phyloP scores from a whole-genome alignment of 1,140 invertebrate species.

The Rhopalosiphum maidis region DNA sequence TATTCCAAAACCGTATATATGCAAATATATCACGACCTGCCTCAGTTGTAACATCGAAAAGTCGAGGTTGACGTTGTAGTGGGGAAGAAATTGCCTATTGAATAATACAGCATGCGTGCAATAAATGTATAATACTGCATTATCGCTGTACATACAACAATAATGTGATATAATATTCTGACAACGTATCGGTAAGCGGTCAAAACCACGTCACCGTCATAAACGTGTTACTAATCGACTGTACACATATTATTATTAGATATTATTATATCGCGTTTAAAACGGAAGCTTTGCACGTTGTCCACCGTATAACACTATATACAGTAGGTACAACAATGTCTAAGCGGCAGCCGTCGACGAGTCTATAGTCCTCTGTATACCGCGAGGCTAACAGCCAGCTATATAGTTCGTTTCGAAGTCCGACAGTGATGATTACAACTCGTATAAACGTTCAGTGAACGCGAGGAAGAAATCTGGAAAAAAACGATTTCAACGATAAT shows the following conservation, averaged over 20 bases:
- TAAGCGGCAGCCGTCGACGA: neutral
- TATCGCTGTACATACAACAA: neutral
- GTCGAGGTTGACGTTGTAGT: too few relatives aligned
- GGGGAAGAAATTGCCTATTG: too few relatives aligned
- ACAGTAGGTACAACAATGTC: neutral
- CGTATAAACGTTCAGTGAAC: neutral
- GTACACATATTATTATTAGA: neutral
- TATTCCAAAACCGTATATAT: too few relatives aligned
- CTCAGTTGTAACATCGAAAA: too few relatives aligned
- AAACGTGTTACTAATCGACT: neutral
- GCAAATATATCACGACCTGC: too few relatives aligned
- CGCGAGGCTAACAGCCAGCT: neutral
- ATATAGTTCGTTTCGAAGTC: neutral
- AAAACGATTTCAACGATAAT: neutral
- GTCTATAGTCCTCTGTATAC: neutral
- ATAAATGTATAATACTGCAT: too few relatives aligned
- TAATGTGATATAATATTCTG: neutral
- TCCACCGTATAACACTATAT: neutral
- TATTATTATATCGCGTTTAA: neutral
- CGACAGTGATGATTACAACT: neutral
- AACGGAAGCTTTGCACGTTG: neutral
- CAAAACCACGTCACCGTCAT: neutral
- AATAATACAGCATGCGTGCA: too few relatives aligned
- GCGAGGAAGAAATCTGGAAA: neutral
- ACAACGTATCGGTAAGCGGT: neutral